Base-by-base conservation (phyloP, 2,113 vertebrate species). In the Salvelinus fontinalis region DNA sequence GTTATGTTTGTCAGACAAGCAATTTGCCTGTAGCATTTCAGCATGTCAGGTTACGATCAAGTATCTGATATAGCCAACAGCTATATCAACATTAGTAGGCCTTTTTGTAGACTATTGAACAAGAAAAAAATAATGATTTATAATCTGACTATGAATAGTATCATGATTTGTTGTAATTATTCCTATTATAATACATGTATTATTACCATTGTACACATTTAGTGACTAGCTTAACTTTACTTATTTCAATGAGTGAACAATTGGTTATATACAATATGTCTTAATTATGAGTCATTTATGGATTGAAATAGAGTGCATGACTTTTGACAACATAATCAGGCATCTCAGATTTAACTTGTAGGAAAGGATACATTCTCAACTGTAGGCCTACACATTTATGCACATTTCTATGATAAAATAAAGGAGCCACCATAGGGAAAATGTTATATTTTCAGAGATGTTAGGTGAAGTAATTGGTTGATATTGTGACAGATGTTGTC, bases 1-100 rank as follows among this genome's bases (percentile, higher is more conserved):
- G 8, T 49, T 26, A 14, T 72, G 26, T 59, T 48, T 26, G 71
- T 60, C 70, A 60, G 73, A 51, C 62, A 66, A 49, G 14, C 18
- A 26, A 65, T 75, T 54, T 66, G 44, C 39, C 39, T 65, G 62
- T 49, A 66, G 20, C 31, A 74, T 66, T 49, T 74, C 39, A 66
- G 14, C 60, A 66, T 70, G 68, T 22, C 68, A 68, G 67, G 67
- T 68, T 68, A 68, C 22, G 39, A 70, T 13, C 11, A 70, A 22
- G 39, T 16, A 49, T 49, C 24, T 48, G 68, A 1, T 13, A 13
- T 26, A 20, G 31, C 31, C 31, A 6, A 34, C 31, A 34, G 29
- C 66, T 67, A 12, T 68, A 68, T 68, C 27, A 68, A 68, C 14
- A 39, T 34, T 39, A 39, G 66, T 34, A 68, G 18, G 67, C 29